phyloP scores from a whole-genome alignment of 2,797 vertebrate species.

The Intellagama lesueurii region DNA sequence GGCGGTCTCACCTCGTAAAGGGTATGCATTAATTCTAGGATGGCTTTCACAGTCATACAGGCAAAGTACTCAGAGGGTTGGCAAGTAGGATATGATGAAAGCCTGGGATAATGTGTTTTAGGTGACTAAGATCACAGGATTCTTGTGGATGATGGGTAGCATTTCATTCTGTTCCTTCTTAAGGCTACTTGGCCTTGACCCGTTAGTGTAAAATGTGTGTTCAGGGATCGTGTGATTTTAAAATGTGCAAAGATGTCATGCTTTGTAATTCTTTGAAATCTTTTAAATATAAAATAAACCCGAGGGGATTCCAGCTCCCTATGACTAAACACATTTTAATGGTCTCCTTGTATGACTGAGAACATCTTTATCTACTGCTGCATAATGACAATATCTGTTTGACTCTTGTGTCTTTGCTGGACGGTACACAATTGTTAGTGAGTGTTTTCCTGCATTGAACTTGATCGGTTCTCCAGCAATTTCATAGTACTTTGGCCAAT shows the following conservation, averaged over 20 bases:
- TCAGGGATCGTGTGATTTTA: not conserved
- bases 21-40: not conserved
- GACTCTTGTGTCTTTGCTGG: constrained; percentile 52
- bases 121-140: not conserved
- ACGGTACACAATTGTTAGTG: not conserved
- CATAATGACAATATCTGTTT: constrained; percentile 44
- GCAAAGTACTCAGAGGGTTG: not conserved
- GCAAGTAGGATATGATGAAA: not conserved
- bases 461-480: constrained; percentile 17
- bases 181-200: not conserved
- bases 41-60: constrained; percentile 18
- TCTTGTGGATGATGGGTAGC: not conserved
- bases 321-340: not conserved
- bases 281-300: not conserved
- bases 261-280: not conserved
- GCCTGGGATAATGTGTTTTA: not conserved
- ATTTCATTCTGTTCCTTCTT: constrained; percentile 24
- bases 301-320: not conserved
- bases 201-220: not conserved
- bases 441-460: not conserved
- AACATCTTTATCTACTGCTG: constrained; percentile 26
- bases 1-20: not conserved
- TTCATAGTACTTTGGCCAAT: constrained; percentile 29
- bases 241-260: not conserved
- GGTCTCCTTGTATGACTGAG: constrained; percentile 5